phyloP scores from a whole-genome alignment of 92 coral and sea anemone genomes.

The Palythoa grandis region DNA sequence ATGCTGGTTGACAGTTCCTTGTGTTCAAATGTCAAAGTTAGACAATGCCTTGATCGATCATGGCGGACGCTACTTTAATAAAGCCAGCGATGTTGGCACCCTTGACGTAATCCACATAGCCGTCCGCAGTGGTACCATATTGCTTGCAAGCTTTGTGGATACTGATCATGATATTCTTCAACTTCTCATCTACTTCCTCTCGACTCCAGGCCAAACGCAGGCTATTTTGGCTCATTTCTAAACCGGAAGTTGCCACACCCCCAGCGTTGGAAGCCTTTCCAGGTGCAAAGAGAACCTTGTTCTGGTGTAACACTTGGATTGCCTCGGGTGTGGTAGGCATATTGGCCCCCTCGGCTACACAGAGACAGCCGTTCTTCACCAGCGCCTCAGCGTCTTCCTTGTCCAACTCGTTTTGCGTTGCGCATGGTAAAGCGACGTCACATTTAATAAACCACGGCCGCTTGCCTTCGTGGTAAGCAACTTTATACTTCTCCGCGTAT shows the following conservation, averaged over 20 bases:
- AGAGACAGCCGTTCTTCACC: conserved; percentile 75
- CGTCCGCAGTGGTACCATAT: conserved; percentile 66
- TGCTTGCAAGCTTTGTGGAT: conserved; percentile 71
- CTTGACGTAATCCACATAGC: conserved; percentile 83
- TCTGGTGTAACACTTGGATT: conserved; percentile 71
- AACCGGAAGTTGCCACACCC: conserved; percentile 89
- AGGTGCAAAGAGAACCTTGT: conserved; percentile 74
- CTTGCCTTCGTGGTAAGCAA: conserved; percentile 80
- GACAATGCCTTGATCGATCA: conserved; percentile 82
- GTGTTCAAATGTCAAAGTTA: conserved; percentile 2
- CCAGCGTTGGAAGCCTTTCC: conserved; percentile 93
- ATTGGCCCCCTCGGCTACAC: conserved; percentile 88
- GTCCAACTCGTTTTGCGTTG: conserved; percentile 80
- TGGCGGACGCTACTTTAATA: conserved; percentile 85
- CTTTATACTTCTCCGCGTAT: conserved; percentile 75
- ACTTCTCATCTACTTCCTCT: conserved; percentile 75
- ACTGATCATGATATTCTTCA: conserved; percentile 52
- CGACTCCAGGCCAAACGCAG: conserved; percentile 79
- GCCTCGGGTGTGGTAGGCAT: conserved; percentile 90
- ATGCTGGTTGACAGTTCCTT: background rate
- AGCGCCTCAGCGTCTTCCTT: conserved; percentile 80
- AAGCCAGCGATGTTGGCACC: conserved; percentile 92
- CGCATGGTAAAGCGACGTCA: conserved; percentile 86
- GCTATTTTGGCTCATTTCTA: conserved; percentile 94
- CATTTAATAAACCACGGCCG: conserved; percentile 86